Evolutionary conservation across 1,140 invertebrate genomes (phyloP).

Genomic region (Carposina sasakii): DNA sequence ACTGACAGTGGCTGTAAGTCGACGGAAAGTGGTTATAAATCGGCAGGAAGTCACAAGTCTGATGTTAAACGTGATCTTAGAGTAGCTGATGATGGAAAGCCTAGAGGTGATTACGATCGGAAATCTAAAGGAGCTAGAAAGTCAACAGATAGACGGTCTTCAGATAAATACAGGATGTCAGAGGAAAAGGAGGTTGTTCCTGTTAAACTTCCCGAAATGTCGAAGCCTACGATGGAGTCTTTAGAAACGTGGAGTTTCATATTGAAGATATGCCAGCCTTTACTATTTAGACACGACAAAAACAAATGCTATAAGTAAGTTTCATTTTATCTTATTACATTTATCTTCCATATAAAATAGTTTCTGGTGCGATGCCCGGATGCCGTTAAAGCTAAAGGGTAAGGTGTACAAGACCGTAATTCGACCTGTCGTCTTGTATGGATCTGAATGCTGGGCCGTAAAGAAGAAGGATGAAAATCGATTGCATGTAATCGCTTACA

Average conservation of each 20-base stretch:
- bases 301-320: conserved; percentile 62
- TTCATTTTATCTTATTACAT: conserved; percentile 3
- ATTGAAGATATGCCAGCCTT: conserved; percentile 59
- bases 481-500: no score
- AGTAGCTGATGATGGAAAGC: background rate
- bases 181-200: conserved; percentile 44
- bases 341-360: conserved; percentile 1
- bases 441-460: no score
- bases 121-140: conserved; percentile 28
- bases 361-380: no score
- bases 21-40: conserved; percentile 41
- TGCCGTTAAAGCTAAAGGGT: no score
- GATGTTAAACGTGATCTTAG: background rate
- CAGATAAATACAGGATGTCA: conserved; percentile 38
- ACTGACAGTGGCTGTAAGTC: conserved; percentile 43
- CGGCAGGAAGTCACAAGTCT: conserved; percentile 32
- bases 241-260: conserved; percentile 63
- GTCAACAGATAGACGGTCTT: conserved; percentile 18
- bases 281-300: conserved; percentile 60
- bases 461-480: no score
- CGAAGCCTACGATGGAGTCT: conserved; percentile 44
- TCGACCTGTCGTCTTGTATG: no score
- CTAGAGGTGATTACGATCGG: conserved; percentile 29
- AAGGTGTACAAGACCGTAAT: no score
- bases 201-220: conserved; percentile 29